Evolutionary conservation across 2,888 invertebrate species (phyloP), one percentile per base, ranked within the genome.

Genomic region (Chalcosyrphus nemorum): DNA sequence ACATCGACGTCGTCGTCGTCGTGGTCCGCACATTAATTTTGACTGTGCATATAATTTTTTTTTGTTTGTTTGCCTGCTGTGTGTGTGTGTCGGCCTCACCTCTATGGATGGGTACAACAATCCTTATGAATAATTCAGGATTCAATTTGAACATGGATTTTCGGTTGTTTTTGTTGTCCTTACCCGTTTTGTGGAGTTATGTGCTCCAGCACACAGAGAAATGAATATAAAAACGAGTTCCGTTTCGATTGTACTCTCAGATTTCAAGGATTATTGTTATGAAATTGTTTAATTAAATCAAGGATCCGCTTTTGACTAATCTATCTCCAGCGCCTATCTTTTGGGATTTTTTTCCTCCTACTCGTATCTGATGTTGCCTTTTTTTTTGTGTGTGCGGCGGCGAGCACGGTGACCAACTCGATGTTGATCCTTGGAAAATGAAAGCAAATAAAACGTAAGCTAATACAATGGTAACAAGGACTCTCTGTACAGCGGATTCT

Each of bases 81-180:
- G 63, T 59, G 63, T 65, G 63, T 59, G 75, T 75, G 70, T 75
- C 50, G 78, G 63, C 74, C 78, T 80, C 78, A 84, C 78, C 78
- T 78, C 78, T 74, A n/a, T n/a, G 57, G 68, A 45, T 59, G 71
- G 50, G 56, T 63, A 74, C 71, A n/a, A n/a, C n/a, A 81, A 57
- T 65, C 70, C 74, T 80, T 84, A 84, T 84, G 84, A 84, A 84
- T 84, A 75, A 84, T 84, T 84, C 84, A 84, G 68, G 57, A 84
- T 78, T 72, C 84, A 84, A 84, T 80, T 84, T 80, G 78, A 84
- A 78, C 84, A 78, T 82, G 82, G 82, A 72, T 77, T 82, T 77
- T 77, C 74, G 70, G 57, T 75, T 84, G 78, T 84, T 74, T n/a
- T 74, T 63, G 32, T 56, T 52, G 78, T 74, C 68, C 71, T 72